phyloP scores from a whole-genome alignment of 2,113 vertebrate species.

The Cololabis saira region DNA sequence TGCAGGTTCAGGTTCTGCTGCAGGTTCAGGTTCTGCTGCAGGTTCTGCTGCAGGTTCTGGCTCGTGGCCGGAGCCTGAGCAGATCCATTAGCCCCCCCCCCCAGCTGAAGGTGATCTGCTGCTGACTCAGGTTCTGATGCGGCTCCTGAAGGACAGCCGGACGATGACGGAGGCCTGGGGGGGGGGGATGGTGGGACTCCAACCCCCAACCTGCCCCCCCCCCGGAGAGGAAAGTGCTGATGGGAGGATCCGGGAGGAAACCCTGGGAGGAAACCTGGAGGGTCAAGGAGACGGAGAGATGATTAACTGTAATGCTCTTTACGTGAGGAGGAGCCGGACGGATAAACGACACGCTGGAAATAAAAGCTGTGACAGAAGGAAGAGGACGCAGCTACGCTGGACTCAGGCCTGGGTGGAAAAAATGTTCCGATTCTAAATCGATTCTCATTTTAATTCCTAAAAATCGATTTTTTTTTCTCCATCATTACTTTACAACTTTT shows the following conservation, averaged over 20 bases:
- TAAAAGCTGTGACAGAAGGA: background rate
- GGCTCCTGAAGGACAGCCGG: slow-evolving; percentile 60
- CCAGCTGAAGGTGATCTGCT: slow-evolving; percentile 38
- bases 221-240: slow-evolving; percentile 63
- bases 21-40: no score
- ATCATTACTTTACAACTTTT: no score
- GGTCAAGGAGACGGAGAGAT: slow-evolving; percentile 65
- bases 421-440: no score
- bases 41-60: slow-evolving; percentile 3
- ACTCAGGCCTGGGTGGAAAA: no score
- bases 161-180: slow-evolving; percentile 37
- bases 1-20: no score
- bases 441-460: no score
- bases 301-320: slow-evolving; percentile 36
- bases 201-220: slow-evolving; percentile 45
- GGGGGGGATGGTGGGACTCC: slow-evolving; percentile 56
- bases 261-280: slow-evolving; percentile 23
- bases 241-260: slow-evolving; percentile 51
- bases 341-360: background rate
- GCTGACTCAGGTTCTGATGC: slow-evolving; percentile 62
- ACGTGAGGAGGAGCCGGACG: slow-evolving; percentile 16
- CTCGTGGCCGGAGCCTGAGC: slow-evolving; percentile 44
- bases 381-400: slow-evolving; percentile 31
- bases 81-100: slow-evolving; percentile 57
- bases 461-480: no score